phyloP scores from a whole-genome alignment of 2,888 invertebrate genomes.

The Acronicta aceris region DNA sequence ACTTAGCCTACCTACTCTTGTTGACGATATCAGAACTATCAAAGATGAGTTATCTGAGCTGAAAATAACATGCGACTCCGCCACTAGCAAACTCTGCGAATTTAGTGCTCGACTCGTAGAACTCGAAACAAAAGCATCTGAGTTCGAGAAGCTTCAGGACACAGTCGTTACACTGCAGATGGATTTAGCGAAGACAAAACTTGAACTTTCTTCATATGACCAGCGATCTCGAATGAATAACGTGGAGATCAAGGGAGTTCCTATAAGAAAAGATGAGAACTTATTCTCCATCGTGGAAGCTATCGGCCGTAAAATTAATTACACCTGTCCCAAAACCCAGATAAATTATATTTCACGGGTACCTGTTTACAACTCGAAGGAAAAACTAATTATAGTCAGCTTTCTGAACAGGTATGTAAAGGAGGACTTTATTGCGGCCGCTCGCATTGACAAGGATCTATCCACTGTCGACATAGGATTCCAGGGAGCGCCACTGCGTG shows the following conservation, averaged over 20 bases:
- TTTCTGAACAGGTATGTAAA: background rate
- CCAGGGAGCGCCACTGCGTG: background rate
- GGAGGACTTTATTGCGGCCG: background rate
- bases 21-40: too few species aligned
- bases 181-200: background rate
- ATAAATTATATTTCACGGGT: conserved; percentile 6
- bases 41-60: too few species aligned
- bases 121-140: too few species aligned
- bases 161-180: background rate
- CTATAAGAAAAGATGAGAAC: background rate
- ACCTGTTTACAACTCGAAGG: conserved; percentile 1
- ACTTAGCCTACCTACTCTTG: too few species aligned
- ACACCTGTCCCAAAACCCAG: background rate
- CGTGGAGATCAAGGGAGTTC: conserved; percentile 4
- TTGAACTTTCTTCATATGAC: background rate
- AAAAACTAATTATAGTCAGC: conserved; percentile 3
- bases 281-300: background rate
- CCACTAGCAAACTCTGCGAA: too few species aligned
- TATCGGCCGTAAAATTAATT: conserved; percentile 1
- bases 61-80: too few species aligned
- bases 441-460: background rate
- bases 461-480: background rate
- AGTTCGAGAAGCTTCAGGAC: too few species aligned
- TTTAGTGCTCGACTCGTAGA: too few species aligned
- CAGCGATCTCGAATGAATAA: background rate